phyloP scores from a whole-genome alignment of 2,888 invertebrate species.

The Athrips mouffetella region DNA sequence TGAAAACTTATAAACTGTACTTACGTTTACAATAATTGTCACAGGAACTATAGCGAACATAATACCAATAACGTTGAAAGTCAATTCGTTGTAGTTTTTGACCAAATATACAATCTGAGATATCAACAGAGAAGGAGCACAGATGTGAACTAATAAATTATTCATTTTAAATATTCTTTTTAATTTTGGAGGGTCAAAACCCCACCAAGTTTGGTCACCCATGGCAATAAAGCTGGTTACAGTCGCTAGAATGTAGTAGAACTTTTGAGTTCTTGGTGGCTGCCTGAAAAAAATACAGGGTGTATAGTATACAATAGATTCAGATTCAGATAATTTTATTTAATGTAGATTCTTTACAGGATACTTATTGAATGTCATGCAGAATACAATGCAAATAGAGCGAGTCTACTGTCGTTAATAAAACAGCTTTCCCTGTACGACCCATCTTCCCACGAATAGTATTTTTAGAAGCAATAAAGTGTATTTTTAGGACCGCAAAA shows the following conservation, averaged over 20 bases:
- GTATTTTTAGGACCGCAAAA: no score
- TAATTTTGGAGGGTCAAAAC: not conserved
- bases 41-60: conserved; percentile 1
- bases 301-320: not conserved
- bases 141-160: not conserved
- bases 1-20: not conserved
- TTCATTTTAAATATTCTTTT: not conserved
- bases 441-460: no score
- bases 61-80: not conserved
- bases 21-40: not conserved
- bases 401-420: no score
- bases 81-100: not conserved
- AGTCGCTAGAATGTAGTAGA: not conserved
- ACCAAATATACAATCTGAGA: not conserved
- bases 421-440: no score
- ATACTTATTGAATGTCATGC: no score
- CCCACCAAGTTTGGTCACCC: not conserved
- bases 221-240: not conserved
- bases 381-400: no score
- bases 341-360: no score
- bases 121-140: not conserved
- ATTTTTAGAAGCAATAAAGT: no score
- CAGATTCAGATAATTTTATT: no score
- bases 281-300: not conserved
- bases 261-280: not conserved